phyloP scores from a whole-genome alignment of 2,888 invertebrate species.

The Autographa pulchrina region DNA sequence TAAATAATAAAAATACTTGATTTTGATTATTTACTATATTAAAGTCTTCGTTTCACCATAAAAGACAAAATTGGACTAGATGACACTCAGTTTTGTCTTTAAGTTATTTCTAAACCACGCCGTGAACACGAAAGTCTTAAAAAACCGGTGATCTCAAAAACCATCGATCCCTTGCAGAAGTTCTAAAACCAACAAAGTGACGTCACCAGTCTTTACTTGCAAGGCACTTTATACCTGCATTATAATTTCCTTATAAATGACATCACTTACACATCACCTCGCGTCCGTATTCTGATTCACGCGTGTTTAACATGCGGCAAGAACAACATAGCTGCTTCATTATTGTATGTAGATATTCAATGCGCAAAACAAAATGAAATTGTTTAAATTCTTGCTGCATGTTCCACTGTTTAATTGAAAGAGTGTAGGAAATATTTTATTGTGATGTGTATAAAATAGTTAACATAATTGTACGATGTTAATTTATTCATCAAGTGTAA shows the following conservation, averaged over 20 bases:
- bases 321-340: slow-evolving; percentile 7
- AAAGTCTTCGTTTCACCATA: too few species aligned
- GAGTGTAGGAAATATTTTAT: not conserved
- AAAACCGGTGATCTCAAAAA: too few species aligned
- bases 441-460: not conserved
- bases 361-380: slow-evolving; percentile 27
- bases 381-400: slow-evolving; percentile 18
- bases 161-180: too few species aligned
- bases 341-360: slow-evolving; percentile 9
- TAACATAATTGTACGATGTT: not conserved
- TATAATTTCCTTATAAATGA: slow-evolving; percentile 33
- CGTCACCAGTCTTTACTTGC: not conserved
- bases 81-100: too few species aligned
- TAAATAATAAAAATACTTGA: too few species aligned
- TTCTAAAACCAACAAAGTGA: not conserved
- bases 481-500: not conserved
- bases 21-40: too few species aligned
- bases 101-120: too few species aligned
- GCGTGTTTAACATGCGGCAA: slow-evolving; percentile 30
- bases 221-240: slow-evolving; percentile 5
- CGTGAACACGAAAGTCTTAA: too few species aligned
- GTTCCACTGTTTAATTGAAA: not conserved
- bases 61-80: too few species aligned
- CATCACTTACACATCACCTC: slow-evolving; percentile 20
- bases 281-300: slow-evolving; percentile 45